Percentiles rank a stretch among this genome's conserved stretches.
phyloP scores from a whole-genome alignment of 2,797 vertebrate species.

The Megaceryle alcyon region DNA sequence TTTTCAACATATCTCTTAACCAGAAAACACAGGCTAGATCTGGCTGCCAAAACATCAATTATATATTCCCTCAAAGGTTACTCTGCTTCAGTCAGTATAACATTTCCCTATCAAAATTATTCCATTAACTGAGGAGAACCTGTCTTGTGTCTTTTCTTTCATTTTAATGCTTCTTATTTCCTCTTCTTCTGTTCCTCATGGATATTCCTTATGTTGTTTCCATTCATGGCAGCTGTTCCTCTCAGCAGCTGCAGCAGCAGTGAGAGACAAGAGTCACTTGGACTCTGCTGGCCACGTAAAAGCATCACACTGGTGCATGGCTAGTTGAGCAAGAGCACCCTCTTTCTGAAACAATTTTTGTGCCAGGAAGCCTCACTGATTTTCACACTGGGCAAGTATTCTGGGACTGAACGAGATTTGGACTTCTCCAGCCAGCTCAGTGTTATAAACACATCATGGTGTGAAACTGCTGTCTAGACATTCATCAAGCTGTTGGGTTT shows the following conservation, averaged over 20 bases:
- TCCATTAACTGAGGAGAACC: background rate
- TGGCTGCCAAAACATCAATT: background rate
- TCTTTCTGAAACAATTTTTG: background rate
- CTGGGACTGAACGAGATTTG: background rate
- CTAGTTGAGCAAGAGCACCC: background rate
- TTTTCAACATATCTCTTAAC: background rate
- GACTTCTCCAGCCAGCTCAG: background rate
- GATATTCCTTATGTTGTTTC: background rate
- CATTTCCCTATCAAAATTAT: background rate
- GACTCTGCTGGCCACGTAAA: background rate
- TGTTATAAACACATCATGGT: background rate
- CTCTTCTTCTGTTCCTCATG: background rate
- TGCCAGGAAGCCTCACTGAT: background rate
- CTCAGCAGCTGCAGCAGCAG: background rate
- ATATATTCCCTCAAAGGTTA: background rate
- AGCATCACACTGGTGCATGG: background rate
- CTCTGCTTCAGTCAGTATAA: background rate
- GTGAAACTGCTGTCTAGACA: slow-evolving; percentile 12
- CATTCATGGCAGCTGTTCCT: background rate
- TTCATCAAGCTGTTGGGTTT: slow-evolving; percentile 10
- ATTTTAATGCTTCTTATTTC: background rate
- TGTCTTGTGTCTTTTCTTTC: background rate
- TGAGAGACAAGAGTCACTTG: background rate
- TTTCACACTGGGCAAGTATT: background rate
- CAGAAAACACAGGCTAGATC: background rate